Evolutionary conservation across 2,113 vertebrate species (phyloP), one percentile per base, ranked within the genome.

Genomic region (Trematocara macrostoma): DNA sequence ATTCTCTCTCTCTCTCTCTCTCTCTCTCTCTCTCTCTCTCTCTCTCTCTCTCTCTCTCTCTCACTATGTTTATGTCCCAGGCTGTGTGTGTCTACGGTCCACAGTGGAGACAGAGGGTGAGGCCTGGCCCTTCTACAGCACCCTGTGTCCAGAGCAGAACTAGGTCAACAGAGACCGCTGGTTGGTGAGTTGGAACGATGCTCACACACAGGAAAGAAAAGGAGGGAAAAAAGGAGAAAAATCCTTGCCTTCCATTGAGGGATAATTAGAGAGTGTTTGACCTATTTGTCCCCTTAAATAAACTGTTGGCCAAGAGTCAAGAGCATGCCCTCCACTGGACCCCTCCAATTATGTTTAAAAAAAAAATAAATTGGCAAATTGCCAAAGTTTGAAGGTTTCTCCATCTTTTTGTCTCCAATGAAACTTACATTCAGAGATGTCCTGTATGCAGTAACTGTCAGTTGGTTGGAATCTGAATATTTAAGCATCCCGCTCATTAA

Each of bases 161-260:
- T 95, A 95, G 95, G 95, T 96, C 94, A 95, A 84, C 89, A 89
- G 90, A 94, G 92, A 93, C 85, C 42, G 87, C 90, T 92, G 93
- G 88, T 92, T 93, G 93, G 86, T 93, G 92, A 94, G 87, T 93
- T 94, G 92, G 94, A 95, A 95, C 93, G 89, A 89, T 87, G 91
- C 90, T 91, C 89, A 89, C 87, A 89, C 88, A 87, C 86, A 89
- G 81, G 81, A 91, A 93, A 92, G 83, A 87, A 89, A 87, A 86
- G 82, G 78, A 81, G 64, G 76, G 64, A 78, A 90, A 85, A 87
- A 86, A 84, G 69, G 45, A 91, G 84, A 88, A 95, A 95, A 93
- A 88, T 87, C 79, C 69, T 84, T 91, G 88, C 88, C 83, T 86
- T 92, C 55, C 55, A 90, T 90, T 91, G 84, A 86, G 47, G 87